A percentile compares a stretch with the other conserved stretches of the same genome.
Evolutionary conservation across 2,797 vertebrate species (phyloP).

Genomic region (Poecilia velifera): DNA sequence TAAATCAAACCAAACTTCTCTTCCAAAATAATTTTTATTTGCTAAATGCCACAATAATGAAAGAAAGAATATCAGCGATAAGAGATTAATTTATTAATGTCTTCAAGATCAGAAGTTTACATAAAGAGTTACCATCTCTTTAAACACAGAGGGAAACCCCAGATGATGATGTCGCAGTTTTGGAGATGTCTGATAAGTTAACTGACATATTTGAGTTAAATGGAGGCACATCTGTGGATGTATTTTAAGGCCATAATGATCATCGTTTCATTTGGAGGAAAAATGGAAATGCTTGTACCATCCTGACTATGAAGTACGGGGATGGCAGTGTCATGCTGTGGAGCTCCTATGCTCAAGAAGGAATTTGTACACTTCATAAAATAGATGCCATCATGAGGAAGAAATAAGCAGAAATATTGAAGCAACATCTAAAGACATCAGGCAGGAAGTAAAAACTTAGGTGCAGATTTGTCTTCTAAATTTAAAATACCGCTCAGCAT

Average conservation of each 20-base stretch:
- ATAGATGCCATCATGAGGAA: not conserved
- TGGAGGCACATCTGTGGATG: not conserved
- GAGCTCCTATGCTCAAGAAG: not conserved
- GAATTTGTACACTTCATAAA: not conserved
- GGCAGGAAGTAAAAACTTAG: not conserved
- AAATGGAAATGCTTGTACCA: not conserved
- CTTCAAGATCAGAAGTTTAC: not conserved
- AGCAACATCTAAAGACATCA: not conserved
- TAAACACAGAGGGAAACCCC: not conserved
- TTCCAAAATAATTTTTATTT: not conserved
- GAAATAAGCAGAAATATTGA: not conserved
- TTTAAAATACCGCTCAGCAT: not conserved
- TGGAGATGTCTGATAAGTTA: not conserved
- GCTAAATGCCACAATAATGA: not conserved
- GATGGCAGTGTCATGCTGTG: not conserved
- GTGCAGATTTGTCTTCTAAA: not conserved
- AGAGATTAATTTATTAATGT: not conserved
- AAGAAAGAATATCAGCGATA: not conserved
- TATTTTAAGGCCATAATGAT: not conserved
- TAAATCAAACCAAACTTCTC: not conserved
- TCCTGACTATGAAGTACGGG: not conserved
- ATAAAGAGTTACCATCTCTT: not conserved
- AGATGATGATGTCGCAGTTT: not conserved
- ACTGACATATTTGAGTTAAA: not conserved
- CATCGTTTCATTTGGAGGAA: not conserved